phyloP scores from a whole-genome alignment of 2,113 vertebrate species.

The Nestor notabilis region DNA sequence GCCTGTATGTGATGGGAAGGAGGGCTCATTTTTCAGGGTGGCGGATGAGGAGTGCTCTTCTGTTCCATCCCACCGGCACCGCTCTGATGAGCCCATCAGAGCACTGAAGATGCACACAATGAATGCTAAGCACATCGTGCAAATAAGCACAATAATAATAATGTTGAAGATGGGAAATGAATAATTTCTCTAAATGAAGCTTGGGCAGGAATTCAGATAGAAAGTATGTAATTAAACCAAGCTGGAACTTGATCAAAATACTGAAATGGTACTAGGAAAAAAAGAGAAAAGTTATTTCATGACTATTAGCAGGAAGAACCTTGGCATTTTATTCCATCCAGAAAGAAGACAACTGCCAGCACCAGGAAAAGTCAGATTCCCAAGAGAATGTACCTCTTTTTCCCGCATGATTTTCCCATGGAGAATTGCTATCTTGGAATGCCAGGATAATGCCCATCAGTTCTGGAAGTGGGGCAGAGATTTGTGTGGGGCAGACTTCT shows the following conservation, averaged over 20 bases:
- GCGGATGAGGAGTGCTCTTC: not conserved
- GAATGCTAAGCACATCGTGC: constrained; percentile 41
- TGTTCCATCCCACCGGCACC: not conserved
- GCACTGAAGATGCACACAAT: not conserved
- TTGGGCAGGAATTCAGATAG: constrained; percentile 58
- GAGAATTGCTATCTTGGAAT: not conserved
- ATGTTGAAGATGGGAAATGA: constrained; percentile 59
- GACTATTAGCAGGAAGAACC: constrained; percentile 16
- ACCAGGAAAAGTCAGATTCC: not conserved
- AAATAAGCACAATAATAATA: constrained; percentile 64
- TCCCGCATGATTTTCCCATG: not conserved
- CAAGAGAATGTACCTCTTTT: not conserved
- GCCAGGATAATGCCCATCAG: not conserved
- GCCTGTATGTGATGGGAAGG: not conserved
- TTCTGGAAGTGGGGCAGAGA: not conserved
- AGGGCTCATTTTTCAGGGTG: not conserved
- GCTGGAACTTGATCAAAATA: constrained; percentile 53
- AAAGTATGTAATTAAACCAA: constrained; percentile 63
- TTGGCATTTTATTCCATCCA: not conserved
- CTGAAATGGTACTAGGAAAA: constrained; percentile 35
- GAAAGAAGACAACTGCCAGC: constrained; percentile 1
- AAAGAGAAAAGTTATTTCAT: constrained; percentile 12
- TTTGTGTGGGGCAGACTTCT: not conserved
- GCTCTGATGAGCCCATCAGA: constrained; percentile 31
- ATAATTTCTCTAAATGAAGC: constrained; percentile 67